A percentile compares a stretch with the other conserved stretches of the same genome.
Conservation (phyloP, 1,140 invertebrate species). For the Ceratitis capitata region DNA sequence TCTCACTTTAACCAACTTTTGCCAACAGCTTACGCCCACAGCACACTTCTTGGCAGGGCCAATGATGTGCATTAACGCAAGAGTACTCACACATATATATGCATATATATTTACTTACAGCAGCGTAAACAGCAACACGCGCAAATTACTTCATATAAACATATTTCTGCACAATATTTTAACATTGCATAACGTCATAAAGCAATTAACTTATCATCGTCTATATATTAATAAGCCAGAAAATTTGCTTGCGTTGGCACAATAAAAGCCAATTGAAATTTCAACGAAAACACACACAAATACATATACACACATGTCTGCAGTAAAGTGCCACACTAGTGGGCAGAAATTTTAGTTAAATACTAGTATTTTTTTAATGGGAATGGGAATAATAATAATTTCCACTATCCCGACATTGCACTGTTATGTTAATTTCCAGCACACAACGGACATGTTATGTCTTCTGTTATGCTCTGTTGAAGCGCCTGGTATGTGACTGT, state of each 20-base stretch:
- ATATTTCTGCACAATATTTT: not conserved
- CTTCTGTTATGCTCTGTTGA: too few species aligned
- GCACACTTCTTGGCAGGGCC: not conserved
- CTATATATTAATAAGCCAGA: slow-evolving; percentile 16
- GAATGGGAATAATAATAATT: too few species aligned
- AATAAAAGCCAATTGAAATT: not conserved
- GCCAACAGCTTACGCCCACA: not conserved
- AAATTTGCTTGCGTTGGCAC: slow-evolving; percentile 30
- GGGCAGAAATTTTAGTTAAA: too few species aligned
- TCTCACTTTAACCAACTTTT: too few species aligned
- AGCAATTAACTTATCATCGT: slow-evolving; percentile 32
- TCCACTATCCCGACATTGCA: too few species aligned
- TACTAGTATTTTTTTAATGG: too few species aligned
- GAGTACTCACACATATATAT: too few species aligned
- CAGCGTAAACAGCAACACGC: not conserved
- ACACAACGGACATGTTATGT: too few species aligned
- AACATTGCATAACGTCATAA: not conserved
- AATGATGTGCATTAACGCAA: not conserved
- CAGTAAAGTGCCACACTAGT: too few species aligned
- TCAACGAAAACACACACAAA: not conserved
- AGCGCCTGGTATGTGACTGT: too few species aligned
- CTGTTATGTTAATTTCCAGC: too few species aligned
- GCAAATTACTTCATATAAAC: too few species aligned
- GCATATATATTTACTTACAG: not conserved
- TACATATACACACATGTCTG: not conserved